These are phyloP conservation scores for Malthinus seriepunctatus DNA, from an alignment of 2,888 invertebrate species.

Conservation along the genomic window DNA sequence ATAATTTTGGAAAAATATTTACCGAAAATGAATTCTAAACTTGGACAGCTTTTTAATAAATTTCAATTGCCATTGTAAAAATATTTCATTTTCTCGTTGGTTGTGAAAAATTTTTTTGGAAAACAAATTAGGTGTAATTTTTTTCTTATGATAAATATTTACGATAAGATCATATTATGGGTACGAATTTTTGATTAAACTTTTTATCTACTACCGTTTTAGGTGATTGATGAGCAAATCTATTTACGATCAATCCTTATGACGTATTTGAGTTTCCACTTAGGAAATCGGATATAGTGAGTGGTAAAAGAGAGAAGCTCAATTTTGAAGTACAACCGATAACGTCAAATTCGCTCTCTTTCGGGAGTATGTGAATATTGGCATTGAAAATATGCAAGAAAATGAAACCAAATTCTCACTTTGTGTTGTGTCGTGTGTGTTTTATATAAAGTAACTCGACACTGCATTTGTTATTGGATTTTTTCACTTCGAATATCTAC, in stretches of 20 bases:
- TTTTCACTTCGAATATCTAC: neutral
- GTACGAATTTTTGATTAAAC: slow-evolving; percentile 25
- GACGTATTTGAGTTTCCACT: slow-evolving; percentile 31
- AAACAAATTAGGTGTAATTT: slow-evolving; percentile 13
- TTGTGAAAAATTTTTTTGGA: neutral
- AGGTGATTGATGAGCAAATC: slow-evolving; percentile 34
- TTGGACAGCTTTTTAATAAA: no score
- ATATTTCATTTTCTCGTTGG: no score
- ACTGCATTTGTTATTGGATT: slow-evolving; percentile 6
- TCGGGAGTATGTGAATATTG: slow-evolving; percentile 7
- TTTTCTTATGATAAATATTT: slow-evolving; percentile 9
- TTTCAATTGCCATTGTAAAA: no score
- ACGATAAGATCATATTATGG: slow-evolving; percentile 23
- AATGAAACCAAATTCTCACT: slow-evolving; percentile 16
- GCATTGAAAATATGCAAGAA: slow-evolving; percentile 16
- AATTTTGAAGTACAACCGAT: slow-evolving; percentile 11
- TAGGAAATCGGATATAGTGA: slow-evolving; percentile 26
- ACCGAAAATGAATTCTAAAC: no score
- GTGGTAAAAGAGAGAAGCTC: slow-evolving; percentile 16
- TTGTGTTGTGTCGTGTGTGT: slow-evolving; percentile 6
- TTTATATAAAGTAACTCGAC: slow-evolving; percentile 13
- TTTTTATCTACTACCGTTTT: slow-evolving; percentile 25
- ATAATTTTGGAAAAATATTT: no score
- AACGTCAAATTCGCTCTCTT: slow-evolving; percentile 14
- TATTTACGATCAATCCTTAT: slow-evolving; percentile 33